Conservation (phyloP, 2,888 invertebrate genomes). For the Cephus runcator region DNA sequence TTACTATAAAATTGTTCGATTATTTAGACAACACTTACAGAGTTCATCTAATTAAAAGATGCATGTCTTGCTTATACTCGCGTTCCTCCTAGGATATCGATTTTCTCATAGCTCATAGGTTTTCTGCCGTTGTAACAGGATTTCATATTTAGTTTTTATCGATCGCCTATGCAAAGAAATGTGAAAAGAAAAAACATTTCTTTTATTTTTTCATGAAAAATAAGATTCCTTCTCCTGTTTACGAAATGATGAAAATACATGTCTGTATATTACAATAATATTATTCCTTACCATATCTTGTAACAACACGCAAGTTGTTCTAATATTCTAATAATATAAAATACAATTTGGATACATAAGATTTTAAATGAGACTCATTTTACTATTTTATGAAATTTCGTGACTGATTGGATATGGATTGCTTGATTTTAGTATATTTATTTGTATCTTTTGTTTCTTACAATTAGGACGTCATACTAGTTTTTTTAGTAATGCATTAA, state of each 20-base stretch:
- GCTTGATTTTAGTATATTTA: too few relatives aligned
- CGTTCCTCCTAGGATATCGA: not conserved
- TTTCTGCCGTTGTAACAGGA: not conserved
- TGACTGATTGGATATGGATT: too few relatives aligned
- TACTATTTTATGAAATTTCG: too few relatives aligned
- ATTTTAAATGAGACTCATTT: too few relatives aligned
- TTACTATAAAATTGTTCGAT: conserved; percentile 8
- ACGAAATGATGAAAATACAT: not conserved
- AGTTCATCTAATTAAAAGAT: not conserved
- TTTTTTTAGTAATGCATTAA: not conserved
- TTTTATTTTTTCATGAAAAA: not conserved
- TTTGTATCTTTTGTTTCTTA: not conserved
- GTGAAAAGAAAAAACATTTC: not conserved
- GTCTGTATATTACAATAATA: not conserved
- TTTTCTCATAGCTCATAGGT: not conserved
- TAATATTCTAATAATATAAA: not conserved
- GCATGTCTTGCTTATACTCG: not conserved
- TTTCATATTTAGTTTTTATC: not conserved
- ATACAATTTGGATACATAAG: too few relatives aligned
- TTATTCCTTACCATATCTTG: not conserved
- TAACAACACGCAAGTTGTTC: not conserved
- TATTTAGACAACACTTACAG: conserved; percentile 11
- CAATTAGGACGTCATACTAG: not conserved
- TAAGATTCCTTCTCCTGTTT: not conserved
- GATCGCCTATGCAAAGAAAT: too few relatives aligned